Percentiles rank a stretch among this genome's conserved stretches.
phyloP scores from a whole-genome alignment of 2,797 vertebrate genomes.

The Cottoperca gobio region DNA sequence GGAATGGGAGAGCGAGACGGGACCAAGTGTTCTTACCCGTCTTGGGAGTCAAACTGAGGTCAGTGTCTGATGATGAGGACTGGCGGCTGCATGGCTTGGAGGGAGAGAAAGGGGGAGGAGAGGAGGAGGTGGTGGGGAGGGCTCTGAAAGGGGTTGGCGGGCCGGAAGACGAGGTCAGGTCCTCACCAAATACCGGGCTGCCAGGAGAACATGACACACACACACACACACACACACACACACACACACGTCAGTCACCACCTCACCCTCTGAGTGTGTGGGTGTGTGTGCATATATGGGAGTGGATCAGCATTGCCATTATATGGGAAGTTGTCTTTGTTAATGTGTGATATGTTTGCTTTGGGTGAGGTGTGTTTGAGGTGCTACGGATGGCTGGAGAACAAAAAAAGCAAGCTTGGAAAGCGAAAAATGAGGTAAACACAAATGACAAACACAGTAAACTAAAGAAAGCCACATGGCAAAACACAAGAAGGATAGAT shows the following conservation, averaged over 20 bases:
- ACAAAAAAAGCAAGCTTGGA: slow-evolving; percentile 74
- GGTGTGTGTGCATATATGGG: slow-evolving; percentile 20
- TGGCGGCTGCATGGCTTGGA: slow-evolving; percentile 82
- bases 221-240: slow-evolving; percentile 48
- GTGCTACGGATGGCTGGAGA: slow-evolving; percentile 72
- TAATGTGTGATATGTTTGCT: slow-evolving; percentile 46
- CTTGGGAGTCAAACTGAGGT: slow-evolving; percentile 84
- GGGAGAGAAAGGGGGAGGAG: slow-evolving; percentile 92
- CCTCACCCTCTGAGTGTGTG: slow-evolving; percentile 53
- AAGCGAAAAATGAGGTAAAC: slow-evolving; percentile 65
- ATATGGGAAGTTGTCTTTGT: slow-evolving; percentile 38
- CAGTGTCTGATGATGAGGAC: slow-evolving; percentile 83
- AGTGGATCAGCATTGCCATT: slow-evolving; percentile 30
- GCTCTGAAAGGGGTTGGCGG: slow-evolving; percentile 99
- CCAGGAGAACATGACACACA: slow-evolving; percentile 90
- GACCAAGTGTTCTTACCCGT: slow-evolving; percentile 77
- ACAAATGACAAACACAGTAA: slow-evolving; percentile 44
- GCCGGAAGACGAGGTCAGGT: slow-evolving; percentile 97
- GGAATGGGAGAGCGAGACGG: slow-evolving; percentile 33
- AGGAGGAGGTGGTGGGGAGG: slow-evolving; percentile 97
- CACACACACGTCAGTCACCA: slow-evolving; percentile 65
- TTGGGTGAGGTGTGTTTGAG: slow-evolving; percentile 65
- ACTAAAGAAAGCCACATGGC: slow-evolving; percentile 56
- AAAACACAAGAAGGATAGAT: slow-evolving; percentile 56
- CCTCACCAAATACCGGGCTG: slow-evolving; percentile 99